These are phyloP conservation scores for Yponomeuta evonymella DNA, from an alignment of 2,888 invertebrate species.

Conservation along the genomic window DNA sequence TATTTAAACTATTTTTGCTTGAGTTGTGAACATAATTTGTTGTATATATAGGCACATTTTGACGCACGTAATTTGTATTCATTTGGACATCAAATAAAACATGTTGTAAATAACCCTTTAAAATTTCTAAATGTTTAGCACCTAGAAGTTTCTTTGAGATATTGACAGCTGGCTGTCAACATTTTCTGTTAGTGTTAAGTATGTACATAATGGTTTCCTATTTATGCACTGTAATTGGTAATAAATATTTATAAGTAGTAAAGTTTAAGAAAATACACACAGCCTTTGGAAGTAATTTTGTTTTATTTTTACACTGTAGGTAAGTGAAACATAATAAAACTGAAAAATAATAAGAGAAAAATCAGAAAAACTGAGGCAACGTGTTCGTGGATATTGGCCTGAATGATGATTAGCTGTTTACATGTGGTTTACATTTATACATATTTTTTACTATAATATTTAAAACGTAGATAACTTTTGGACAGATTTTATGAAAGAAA, in stretches of 20 bases:
- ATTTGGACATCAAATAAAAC: neutral
- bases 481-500: too few species aligned
- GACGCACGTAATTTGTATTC: neutral
- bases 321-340: neutral
- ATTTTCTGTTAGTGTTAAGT: conserved; percentile 29
- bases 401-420: too few species aligned
- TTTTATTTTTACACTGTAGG: conserved; percentile 15
- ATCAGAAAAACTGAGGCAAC: too few species aligned
- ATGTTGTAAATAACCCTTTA: conserved; percentile 1
- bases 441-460: too few species aligned
- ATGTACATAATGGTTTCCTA: conserved; percentile 63
- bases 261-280: conserved; percentile 53
- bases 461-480: too few species aligned
- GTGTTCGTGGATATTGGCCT: too few species aligned
- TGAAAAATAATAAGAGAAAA: too few species aligned
- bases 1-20: neutral
- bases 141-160: neutral
- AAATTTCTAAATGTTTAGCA: neutral
- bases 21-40: neutral
- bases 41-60: conserved; percentile 2
- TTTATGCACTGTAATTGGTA: conserved; percentile 63
- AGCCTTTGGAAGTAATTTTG: conserved; percentile 34
- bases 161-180: conserved; percentile 34
- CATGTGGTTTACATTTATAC: too few species aligned
- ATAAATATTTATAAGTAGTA: conserved; percentile 31